Conservation (phyloP, 2,888 invertebrate species). For the Chrysotoxum bicinctum region DNA sequence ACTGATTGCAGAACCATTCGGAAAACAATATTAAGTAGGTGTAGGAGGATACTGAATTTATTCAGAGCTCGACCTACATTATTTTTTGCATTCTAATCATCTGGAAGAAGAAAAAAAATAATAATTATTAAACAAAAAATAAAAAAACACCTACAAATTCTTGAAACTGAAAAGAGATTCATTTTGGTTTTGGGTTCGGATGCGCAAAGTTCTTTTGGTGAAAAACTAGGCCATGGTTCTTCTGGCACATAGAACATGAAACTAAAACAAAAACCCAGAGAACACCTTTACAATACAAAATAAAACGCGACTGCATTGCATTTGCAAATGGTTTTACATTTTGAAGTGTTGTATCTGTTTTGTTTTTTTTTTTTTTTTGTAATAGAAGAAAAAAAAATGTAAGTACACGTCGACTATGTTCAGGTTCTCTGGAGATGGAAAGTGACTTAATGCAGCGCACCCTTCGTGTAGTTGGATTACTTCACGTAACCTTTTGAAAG, state of each 20-base stretch:
- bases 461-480: conserved; percentile 30
- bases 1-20: conserved; percentile 53
- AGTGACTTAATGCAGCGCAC: conserved; percentile 18
- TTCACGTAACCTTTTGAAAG: conserved; percentile 24
- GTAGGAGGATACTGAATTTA: conserved; percentile 20
- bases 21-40: conserved; percentile 47
- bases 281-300: conserved; percentile 10
- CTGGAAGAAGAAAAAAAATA: conserved; percentile 12
- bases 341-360: conserved; percentile 15
- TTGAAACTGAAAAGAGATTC: conserved; percentile 25
- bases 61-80: conserved; percentile 60
- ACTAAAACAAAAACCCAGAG: conserved; percentile 18
- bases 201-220: conserved; percentile 16
- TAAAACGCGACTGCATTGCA: conserved; percentile 9
- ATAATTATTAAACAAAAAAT: background rate
- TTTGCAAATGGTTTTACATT: conserved; percentile 18
- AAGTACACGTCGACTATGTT: background rate
- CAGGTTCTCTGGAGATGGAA: conserved; percentile 5
- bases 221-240: conserved; percentile 58
- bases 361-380: background rate
- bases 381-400: background rate
- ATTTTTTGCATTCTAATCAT: conserved; percentile 60
- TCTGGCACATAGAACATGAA: conserved; percentile 25
- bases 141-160: conserved; percentile 22
- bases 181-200: conserved; percentile 47